A percentile compares a stretch with the other conserved stretches of the same genome.
Evolutionary conservation across 2,888 invertebrate genomes (phyloP).

Genomic region (Caenorhabditis becei): DNA sequence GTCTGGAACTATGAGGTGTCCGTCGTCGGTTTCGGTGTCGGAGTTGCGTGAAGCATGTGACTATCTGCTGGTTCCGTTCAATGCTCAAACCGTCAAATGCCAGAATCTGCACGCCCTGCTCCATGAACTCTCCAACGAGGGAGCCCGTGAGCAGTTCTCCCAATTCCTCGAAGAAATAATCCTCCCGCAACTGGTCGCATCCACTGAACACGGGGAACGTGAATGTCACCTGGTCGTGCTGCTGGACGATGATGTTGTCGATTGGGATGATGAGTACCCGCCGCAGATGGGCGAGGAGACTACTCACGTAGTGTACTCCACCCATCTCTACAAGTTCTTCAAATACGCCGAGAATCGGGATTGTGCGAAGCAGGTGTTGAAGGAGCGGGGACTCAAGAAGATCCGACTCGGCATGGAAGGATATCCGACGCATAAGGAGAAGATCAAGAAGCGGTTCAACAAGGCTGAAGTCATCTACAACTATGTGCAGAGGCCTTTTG

Average conservation of each 20-base stretch:
- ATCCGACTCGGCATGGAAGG: slow-evolving; percentile 97
- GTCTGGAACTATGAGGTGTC: slow-evolving; percentile 85
- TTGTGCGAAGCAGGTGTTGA: slow-evolving; percentile 95
- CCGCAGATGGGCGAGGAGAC: slow-evolving; percentile 98
- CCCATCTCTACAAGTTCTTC: slow-evolving; percentile 84
- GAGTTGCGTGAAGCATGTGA: slow-evolving; percentile 97
- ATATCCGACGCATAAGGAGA: slow-evolving; percentile 99
- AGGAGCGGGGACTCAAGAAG: slow-evolving; percentile 97
- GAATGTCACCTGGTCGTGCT: slow-evolving; percentile 98
- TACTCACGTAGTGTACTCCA: slow-evolving; percentile 88
- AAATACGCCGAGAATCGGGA: slow-evolving; percentile 99
- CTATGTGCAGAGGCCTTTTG: slow-evolving; percentile 98
- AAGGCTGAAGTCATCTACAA: slow-evolving; percentile 98
- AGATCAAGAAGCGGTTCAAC: slow-evolving; percentile 95
- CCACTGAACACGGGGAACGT: slow-evolving; percentile 90
- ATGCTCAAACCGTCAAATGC: slow-evolving; percentile 91
- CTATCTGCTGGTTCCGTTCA: slow-evolving; percentile 97
- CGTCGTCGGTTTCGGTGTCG: slow-evolving; percentile 95
- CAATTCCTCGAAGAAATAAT: slow-evolving; percentile 95
- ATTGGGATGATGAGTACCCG: slow-evolving; percentile 99
- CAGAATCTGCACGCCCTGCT: slow-evolving; percentile 87
- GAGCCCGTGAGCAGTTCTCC: slow-evolving; percentile 97
- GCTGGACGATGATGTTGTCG: slow-evolving; percentile 94
- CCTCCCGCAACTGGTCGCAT: slow-evolving; percentile 93
- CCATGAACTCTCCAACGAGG: slow-evolving; percentile 98